Base-by-base conservation (phyloP, 2,113 vertebrate species). In the Thymallus thymallus region DNA sequence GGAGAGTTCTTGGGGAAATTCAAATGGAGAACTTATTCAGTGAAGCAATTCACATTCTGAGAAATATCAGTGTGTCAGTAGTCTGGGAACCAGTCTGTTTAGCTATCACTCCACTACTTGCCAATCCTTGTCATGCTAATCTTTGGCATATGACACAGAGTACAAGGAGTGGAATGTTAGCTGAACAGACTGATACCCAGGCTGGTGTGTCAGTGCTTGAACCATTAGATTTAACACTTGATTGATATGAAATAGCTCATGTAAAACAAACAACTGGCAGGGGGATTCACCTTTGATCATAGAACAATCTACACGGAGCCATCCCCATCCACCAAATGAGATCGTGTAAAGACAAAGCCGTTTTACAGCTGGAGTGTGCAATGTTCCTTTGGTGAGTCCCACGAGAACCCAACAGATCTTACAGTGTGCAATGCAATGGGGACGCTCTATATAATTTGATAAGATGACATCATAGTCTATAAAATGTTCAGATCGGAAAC, bases 401-500 rank as follows among this genome's bases (percentile, higher is more conserved):
- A 22, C n/a, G 9, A 22, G 1, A 60, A 60, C n/a, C 22, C n/a
- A 60, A 5, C 18, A 22, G 51, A 55, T 41, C 51, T 4, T 14
- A 60, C n/a, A 60, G 5, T 9, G 6, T 22, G 6, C 56, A 22
- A 22, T 60, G 56, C 26, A 35, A 23, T 32, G 9, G 29, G 32
- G 29, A 75, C 45, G 73, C 1, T 29, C 35, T 71, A n/a, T 29
- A 77, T 84, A 62, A 62, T 68, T 29, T 73, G 60, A 74, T 45
- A 61, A 73, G 26, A 64, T 75, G 35, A 75, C 45, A 23, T 29
- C 30, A 62, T 70, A 24, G 35, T 46, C 69, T 46, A 65, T 80
- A 77, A 80, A 79, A 35, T 73, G 29, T 63, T 77, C 35, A 41
- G 76, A 41, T 56, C 14, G 16, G 68, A 58, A 79, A 81, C 73